Percentiles rank a stretch among this genome's conserved stretches.
phyloP scores from a whole-genome alignment of 2,113 vertebrate genomes.

The Percina caprodes region DNA sequence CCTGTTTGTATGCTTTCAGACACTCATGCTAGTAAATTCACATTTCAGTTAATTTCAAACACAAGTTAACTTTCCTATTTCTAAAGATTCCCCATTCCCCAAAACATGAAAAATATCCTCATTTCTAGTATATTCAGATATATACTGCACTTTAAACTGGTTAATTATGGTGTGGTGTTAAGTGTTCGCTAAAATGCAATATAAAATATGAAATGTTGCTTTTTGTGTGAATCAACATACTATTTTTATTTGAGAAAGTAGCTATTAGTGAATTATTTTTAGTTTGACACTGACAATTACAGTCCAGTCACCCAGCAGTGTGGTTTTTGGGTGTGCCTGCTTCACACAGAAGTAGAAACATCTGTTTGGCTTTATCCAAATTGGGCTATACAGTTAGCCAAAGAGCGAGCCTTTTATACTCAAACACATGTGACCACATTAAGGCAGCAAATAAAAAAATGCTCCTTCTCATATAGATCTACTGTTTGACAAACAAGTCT shows the following conservation, averaged over 20 bases:
- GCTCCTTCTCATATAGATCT: slow-evolving; percentile 48
- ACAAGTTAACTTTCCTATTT: neutral
- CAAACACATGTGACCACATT: slow-evolving; percentile 76
- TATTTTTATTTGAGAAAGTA: slow-evolving; percentile 64
- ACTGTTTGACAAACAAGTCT: slow-evolving; percentile 32
- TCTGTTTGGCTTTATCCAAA: slow-evolving; percentile 79
- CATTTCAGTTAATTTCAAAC: neutral
- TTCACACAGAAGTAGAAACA: slow-evolving; percentile 77
- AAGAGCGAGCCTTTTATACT: slow-evolving; percentile 62
- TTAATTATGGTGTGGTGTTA: neutral
- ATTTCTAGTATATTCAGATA: slow-evolving; percentile 7
- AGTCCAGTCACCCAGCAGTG: slow-evolving; percentile 75
- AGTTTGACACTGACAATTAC: slow-evolving; percentile 74
- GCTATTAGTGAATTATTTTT: slow-evolving; percentile 72
- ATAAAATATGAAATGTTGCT: slow-evolving; percentile 15
- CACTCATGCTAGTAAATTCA: neutral
- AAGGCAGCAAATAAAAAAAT: slow-evolving; percentile 72
- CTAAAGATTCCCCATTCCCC: neutral
- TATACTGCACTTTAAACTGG: neutral
- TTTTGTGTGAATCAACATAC: slow-evolving; percentile 36
- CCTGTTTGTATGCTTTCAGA: neutral
- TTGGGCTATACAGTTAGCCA: slow-evolving; percentile 40
- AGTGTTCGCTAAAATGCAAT: slow-evolving; percentile 19
- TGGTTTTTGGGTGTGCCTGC: slow-evolving; percentile 81
- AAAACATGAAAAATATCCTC: neutral